phyloP scores from a whole-genome alignment of 2,113 vertebrate genomes.

The Patagioenas fasciata region DNA sequence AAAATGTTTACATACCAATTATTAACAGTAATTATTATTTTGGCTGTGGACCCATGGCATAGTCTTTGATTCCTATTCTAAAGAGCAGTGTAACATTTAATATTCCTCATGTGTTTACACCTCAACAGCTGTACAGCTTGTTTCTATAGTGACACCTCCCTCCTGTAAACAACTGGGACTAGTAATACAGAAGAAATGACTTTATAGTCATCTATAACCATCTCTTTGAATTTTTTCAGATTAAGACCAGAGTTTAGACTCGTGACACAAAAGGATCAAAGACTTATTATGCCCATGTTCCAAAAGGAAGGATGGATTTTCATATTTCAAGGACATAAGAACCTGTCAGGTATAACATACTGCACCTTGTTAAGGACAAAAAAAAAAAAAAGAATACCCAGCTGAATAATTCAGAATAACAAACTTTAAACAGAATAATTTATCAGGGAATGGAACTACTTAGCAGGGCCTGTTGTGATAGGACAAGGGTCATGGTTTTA shows the following conservation, averaged over 20 bases:
- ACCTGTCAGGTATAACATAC: not conserved
- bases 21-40: not conserved
- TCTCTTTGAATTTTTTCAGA: not conserved
- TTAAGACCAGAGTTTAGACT: not conserved
- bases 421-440: not conserved
- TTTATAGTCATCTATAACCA: not conserved
- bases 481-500: too few relatives aligned
- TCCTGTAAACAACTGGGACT: not conserved
- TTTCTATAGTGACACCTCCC: not conserved
- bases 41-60: accelerated
- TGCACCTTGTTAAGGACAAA: not conserved
- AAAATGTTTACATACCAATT: not conserved
- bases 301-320: not conserved
- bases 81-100: not conserved
- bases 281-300: not conserved
- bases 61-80: not conserved
- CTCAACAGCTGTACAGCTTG: not conserved
- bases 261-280: accelerated
- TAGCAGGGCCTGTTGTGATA: too few relatives aligned
- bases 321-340: not conserved
- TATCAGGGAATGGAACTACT: not conserved
- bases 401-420: not conserved
- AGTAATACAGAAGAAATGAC: not conserved
- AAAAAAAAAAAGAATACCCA: not conserved
- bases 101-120: accelerated